A percentile compares a stretch with the other conserved stretches of the same genome.
These are phyloP conservation scores for Maniola jurtina DNA, from an alignment of 1,140 invertebrate species.

Conservation along the genomic window DNA sequence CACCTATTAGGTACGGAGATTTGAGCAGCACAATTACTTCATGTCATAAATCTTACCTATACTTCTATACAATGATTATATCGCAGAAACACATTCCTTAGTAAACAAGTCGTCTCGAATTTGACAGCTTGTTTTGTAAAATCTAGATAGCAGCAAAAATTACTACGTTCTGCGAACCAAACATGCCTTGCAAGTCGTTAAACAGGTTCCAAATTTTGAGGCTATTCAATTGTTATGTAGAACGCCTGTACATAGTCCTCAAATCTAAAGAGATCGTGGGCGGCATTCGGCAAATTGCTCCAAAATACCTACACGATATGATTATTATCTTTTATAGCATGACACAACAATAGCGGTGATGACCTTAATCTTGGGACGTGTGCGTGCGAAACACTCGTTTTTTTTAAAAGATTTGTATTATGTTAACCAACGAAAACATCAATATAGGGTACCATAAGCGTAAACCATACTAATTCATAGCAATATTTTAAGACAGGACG, in stretches of 20 bases:
- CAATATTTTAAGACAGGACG: too few species aligned
- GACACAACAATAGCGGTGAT: constrained; percentile 62
- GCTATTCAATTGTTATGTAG: constrained; percentile 23
- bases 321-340: constrained; percentile 65
- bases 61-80: neutral
- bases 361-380: constrained; percentile 48
- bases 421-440: neutral
- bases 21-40: too few species aligned
- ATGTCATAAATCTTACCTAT: too few species aligned
- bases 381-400: constrained; percentile 37
- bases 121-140: constrained; percentile 3
- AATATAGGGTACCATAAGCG: too few species aligned
- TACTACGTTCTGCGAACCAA: constrained; percentile 22
- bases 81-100: neutral
- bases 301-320: constrained; percentile 59
- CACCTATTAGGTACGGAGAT: too few species aligned
- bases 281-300: constrained; percentile 56
- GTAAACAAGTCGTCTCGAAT: neutral
- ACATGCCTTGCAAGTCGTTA: constrained; percentile 9
- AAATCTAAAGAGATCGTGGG: constrained; percentile 41
- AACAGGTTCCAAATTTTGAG: constrained; percentile 28
- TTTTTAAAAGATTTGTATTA: constrained; percentile 25
- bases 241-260: constrained; percentile 35
- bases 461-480: too few species aligned
- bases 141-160: constrained; percentile 10